Evolutionary conservation across 2,888 invertebrate species (phyloP).

Genomic region (Cosmia trapezina): DNA sequence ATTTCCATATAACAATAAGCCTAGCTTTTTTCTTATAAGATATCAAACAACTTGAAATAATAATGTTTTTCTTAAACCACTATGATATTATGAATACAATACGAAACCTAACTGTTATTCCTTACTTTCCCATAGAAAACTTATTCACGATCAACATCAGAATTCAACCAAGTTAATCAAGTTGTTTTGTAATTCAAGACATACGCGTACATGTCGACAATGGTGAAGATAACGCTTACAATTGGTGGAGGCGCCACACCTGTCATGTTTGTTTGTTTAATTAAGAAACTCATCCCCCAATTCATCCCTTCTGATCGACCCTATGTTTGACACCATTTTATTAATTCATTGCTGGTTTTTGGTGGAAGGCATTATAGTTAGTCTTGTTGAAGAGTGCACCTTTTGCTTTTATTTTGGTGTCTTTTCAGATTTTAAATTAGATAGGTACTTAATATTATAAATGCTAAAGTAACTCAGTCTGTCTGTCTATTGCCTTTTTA

Average conservation of each 20-base stretch:
- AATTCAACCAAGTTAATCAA: slow-evolving; percentile 50
- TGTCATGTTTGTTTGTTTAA: slow-evolving; percentile 83
- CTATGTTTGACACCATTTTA: slow-evolving; percentile 61
- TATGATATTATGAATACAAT: slow-evolving; percentile 10
- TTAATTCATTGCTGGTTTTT: slow-evolving; percentile 39
- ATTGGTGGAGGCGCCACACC: slow-evolving; percentile 80
- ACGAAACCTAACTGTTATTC: slow-evolving; percentile 36
- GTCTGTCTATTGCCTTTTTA: too few species aligned
- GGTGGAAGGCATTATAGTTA: background rate
- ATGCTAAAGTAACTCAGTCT: too few species aligned
- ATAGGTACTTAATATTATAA: too few species aligned
- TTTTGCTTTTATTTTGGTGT: too few species aligned
- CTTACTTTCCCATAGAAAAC: slow-evolving; percentile 35
- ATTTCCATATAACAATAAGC: background rate
- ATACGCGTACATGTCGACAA: slow-evolving; percentile 63
- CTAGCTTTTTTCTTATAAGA: background rate
- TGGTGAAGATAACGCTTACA: slow-evolving; percentile 75
- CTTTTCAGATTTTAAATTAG: too few species aligned
- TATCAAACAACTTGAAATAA: background rate
- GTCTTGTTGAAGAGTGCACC: background rate
- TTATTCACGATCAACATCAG: slow-evolving; percentile 48
- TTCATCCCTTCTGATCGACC: slow-evolving; percentile 72
- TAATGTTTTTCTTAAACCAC: background rate
- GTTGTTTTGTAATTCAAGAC: slow-evolving; percentile 55
- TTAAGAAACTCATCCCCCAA: slow-evolving; percentile 75